Conservation (phyloP, 53 echinoderm and acorn worm genomes). For the Echinometra lucunter region DNA sequence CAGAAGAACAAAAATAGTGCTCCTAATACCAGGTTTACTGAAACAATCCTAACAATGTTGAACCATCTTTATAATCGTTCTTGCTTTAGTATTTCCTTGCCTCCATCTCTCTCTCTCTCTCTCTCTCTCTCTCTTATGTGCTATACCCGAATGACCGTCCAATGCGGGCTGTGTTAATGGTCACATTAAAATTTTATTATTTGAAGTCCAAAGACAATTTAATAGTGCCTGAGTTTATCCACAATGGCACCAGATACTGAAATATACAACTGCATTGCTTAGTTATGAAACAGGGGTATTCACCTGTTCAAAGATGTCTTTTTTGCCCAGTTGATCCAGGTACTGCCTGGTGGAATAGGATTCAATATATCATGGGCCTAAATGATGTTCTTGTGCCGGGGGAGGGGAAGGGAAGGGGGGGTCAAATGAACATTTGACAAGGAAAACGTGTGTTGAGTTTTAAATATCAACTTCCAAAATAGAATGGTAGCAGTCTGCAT, state of each 20-base stretch:
- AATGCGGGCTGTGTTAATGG: not conserved
- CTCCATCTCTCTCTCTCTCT: not conserved
- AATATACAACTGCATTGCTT: not conserved
- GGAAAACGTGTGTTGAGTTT: not conserved
- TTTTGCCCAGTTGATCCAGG: not conserved
- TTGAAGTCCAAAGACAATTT: not conserved
- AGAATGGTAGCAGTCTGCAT: not conserved
- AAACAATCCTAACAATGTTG: too few species aligned
- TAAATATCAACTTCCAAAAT: not conserved
- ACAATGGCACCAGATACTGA: not conserved
- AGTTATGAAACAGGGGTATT: not conserved
- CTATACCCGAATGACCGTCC: too few species aligned
- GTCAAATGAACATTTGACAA: not conserved
- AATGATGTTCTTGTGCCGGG: not conserved
- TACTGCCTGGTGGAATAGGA: not conserved
- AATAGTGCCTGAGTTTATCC: too few species aligned
- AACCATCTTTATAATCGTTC: not conserved
- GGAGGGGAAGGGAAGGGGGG: not conserved
- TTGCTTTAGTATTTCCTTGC: too few species aligned
- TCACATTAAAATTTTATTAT: not conserved
- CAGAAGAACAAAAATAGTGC: not conserved
- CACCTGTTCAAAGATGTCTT: conserved; percentile 15
- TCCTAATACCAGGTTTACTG: not conserved
- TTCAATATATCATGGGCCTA: not conserved
- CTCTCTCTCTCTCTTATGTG: not conserved